These are phyloP conservation scores for Choloepus didactylus DNA, from an alignment of 2,797 vertebrate genomes.

Conservation along the genomic window DNA sequence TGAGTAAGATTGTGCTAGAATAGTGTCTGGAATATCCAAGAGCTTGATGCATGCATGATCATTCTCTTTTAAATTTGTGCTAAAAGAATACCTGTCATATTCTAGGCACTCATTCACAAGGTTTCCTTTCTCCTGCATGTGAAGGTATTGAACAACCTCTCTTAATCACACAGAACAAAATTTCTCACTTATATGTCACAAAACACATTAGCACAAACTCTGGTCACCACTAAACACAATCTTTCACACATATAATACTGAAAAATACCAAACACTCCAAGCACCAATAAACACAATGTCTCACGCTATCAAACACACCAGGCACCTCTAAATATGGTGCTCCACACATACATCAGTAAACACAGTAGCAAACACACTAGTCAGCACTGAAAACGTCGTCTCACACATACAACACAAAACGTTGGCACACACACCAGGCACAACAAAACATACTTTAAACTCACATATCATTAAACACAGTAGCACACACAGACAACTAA, in stretches of 20 bases:
- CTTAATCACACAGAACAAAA: neutral
- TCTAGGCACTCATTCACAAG: neutral
- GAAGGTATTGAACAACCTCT: neutral
- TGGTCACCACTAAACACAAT: neutral
- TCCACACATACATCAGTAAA: neutral
- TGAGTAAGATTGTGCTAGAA: neutral
- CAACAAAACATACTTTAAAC: neutral
- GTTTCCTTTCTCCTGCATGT: neutral
- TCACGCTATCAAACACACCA: neutral
- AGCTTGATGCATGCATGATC: neutral
- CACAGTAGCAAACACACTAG: too few species aligned
- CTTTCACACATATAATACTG: neutral
- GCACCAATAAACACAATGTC: neutral
- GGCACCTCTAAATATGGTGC: neutral
- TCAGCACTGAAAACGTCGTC: neutral
- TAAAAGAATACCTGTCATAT: neutral
- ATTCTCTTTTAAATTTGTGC: neutral
- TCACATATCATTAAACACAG: too few species aligned
- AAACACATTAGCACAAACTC: neutral
- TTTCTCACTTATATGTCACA: neutral
- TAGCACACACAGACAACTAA: neutral
- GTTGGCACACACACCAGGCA: neutral
- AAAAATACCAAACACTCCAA: neutral
- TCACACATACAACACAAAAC: neutral
- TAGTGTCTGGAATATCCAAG: neutral